Percentiles rank a stretch among this genome's conserved stretches.
phyloP scores from a whole-genome alignment of 2,113 vertebrate species.

The Pelobates fuscus region DNA sequence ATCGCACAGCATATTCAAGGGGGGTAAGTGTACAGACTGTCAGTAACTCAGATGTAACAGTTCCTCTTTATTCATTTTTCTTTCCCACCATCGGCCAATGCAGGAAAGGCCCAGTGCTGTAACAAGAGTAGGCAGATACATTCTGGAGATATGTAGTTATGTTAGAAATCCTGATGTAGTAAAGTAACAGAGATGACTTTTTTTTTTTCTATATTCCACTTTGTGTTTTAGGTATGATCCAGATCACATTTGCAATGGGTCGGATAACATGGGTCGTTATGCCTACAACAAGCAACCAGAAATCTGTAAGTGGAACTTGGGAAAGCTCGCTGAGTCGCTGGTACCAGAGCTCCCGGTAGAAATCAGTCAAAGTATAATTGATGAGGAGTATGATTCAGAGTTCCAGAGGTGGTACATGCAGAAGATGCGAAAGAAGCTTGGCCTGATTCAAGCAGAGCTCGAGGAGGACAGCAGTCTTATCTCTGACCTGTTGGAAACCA shows the following conservation, averaged over 20 bases:
- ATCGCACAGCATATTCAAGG: too few species aligned
- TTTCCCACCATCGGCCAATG: too few species aligned
- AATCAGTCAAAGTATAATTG: slow-evolving; percentile 72
- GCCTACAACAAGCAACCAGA: slow-evolving; percentile 88
- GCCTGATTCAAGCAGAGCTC: slow-evolving; percentile 74
- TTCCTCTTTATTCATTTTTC: too few species aligned
- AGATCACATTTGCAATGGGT: slow-evolving; percentile 90
- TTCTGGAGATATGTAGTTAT: too few species aligned
- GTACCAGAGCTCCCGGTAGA: slow-evolving; percentile 82
- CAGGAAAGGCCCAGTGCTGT: too few species aligned
- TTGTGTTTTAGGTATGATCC: slow-evolving; percentile 84
- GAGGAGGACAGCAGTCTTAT: slow-evolving; percentile 82
- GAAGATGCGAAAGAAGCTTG: slow-evolving; percentile 92
- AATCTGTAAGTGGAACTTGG: slow-evolving; percentile 93
- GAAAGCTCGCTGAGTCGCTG: slow-evolving; percentile 87
- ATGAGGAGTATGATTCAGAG: slow-evolving; percentile 78
- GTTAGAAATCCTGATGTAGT: too few species aligned
- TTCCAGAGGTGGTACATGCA: slow-evolving; percentile 82
- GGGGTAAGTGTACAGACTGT: too few species aligned
- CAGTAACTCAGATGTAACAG: too few species aligned
- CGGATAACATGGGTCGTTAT: slow-evolving; percentile 87
- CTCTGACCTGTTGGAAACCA: slow-evolving; percentile 84
- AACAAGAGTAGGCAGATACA: too few species aligned
- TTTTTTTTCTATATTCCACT: too few species aligned
- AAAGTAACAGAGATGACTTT: too few species aligned